These are phyloP conservation scores for Promerops cafer DNA, from an alignment of 2,113 vertebrate species.

Conservation along the genomic window DNA sequence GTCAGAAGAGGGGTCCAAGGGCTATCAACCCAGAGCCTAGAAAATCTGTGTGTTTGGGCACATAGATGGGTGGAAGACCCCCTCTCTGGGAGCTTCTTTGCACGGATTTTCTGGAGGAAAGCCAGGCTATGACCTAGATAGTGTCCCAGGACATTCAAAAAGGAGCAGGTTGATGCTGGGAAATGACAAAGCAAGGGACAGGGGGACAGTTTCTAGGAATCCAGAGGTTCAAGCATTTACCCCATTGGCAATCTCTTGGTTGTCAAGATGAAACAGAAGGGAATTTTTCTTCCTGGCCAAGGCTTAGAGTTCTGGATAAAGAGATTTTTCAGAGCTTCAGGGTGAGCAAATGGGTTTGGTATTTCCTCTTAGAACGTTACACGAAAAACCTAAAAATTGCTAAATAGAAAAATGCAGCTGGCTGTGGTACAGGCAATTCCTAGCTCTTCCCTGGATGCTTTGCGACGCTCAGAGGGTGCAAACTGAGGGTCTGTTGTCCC, in stretches of 20 bases:
- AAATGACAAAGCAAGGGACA: neutral
- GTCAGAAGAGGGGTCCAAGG: neutral
- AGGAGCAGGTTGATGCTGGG: neutral
- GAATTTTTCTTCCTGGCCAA: neutral
- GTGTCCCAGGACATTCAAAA: neutral
- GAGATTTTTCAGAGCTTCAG: neutral
- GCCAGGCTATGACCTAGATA: neutral
- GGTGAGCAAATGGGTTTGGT: slow-evolving; percentile 17
- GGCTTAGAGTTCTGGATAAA: neutral
- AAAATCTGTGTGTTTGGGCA: neutral
- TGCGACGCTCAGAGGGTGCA: neutral
- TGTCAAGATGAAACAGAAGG: neutral
- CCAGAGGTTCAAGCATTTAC: neutral
- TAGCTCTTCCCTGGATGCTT: neutral
- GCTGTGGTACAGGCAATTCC: neutral
- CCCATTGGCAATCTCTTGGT: neutral
- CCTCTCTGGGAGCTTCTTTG: neutral
- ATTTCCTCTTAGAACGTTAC: neutral
- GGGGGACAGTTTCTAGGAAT: neutral
- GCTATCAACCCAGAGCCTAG: neutral
- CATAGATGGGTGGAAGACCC: neutral
- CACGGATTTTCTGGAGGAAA: neutral
- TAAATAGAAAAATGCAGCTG: neutral
- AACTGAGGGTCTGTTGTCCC: neutral
- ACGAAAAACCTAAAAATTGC: neutral